A percentile compares a stretch with the other conserved stretches of the same genome.
These are phyloP conservation scores for Artibeus lituratus DNA, from an alignment of 2,797 vertebrate genomes.

Conservation along the genomic window DNA sequence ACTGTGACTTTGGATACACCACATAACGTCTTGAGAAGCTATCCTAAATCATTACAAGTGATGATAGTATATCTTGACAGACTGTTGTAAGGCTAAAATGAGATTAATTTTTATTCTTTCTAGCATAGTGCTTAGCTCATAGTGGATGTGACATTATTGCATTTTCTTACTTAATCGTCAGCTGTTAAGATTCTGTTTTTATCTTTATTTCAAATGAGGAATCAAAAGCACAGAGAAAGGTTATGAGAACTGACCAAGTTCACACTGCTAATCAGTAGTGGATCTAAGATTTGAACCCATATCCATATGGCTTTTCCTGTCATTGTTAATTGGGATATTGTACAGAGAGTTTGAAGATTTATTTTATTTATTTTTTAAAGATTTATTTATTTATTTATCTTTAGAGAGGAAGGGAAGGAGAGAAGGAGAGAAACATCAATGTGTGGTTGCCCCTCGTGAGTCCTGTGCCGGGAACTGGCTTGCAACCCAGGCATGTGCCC, in stretches of 20 bases:
- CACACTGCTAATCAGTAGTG: neutral
- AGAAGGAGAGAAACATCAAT: too few species aligned
- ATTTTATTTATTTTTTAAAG: too few species aligned
- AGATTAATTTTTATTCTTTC: neutral
- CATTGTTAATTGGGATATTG: neutral
- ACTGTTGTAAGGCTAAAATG: neutral
- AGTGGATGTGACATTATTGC: neutral
- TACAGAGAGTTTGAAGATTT: too few species aligned
- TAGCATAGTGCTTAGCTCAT: neutral
- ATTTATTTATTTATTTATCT: too few species aligned
- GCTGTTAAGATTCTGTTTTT: neutral
- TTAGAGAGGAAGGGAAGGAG: too few species aligned
- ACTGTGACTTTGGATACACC: slow-evolving; percentile 6
- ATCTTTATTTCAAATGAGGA: neutral
- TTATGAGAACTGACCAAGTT: neutral
- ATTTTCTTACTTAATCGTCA: neutral
- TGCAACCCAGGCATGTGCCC: too few species aligned
- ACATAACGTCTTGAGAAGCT: neutral
- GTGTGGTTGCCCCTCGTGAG: too few species aligned
- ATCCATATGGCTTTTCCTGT: neutral
- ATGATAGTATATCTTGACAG: neutral
- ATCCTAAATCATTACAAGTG: neutral
- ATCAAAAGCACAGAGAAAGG: neutral
- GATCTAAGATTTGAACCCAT: neutral
- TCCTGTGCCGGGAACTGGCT: too few species aligned